Percentiles rank a stretch among this genome's conserved stretches.
Evolutionary conservation across 2,888 invertebrate genomes (phyloP).

Genomic region (Myopa testacea): DNA sequence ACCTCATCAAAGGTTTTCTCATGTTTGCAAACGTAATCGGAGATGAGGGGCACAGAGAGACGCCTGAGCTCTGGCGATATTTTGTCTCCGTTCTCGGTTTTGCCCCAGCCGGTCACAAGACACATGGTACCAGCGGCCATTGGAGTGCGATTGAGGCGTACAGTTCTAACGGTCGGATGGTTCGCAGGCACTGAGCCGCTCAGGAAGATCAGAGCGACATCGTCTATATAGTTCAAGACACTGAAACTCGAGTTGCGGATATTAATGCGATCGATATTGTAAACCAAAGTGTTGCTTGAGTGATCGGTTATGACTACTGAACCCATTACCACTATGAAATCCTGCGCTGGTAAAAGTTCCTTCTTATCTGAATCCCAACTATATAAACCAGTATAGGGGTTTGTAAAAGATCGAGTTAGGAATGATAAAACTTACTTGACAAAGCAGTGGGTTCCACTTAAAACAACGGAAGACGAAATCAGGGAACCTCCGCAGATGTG

Average conservation of each 20-base stretch:
- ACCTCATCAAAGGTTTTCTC: conserved; percentile 57
- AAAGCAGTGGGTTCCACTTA: conserved; percentile 54
- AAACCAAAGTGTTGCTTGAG: conserved; percentile 55
- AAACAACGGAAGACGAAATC: conserved; percentile 50
- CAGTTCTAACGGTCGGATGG: conserved; percentile 60
- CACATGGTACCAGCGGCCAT: conserved; percentile 54
- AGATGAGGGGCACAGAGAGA: conserved; percentile 58
- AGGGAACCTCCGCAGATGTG: conserved; percentile 64
- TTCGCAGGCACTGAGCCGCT: conserved; percentile 56
- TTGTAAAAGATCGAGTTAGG: too few species aligned
- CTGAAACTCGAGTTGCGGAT: conserved; percentile 48
- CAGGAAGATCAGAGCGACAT: conserved; percentile 59
- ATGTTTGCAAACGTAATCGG: conserved; percentile 57
- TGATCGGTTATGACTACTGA: conserved; percentile 37
- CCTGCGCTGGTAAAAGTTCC: neutral
- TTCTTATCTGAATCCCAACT: neutral
- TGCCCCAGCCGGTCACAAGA: conserved; percentile 65
- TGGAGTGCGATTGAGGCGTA: conserved; percentile 50
- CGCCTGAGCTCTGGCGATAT: conserved; percentile 54
- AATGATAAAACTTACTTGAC: conserved; percentile 49
- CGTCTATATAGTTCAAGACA: conserved; percentile 54
- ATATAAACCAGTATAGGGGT: neutral
- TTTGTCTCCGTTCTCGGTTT: conserved; percentile 54
- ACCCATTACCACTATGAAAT: conserved; percentile 63
- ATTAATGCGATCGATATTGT: conserved; percentile 52